Percentiles rank a stretch among this genome's conserved stretches.
Evolutionary conservation across 2,797 vertebrate species (phyloP).

Genomic region (Mycteria americana): DNA sequence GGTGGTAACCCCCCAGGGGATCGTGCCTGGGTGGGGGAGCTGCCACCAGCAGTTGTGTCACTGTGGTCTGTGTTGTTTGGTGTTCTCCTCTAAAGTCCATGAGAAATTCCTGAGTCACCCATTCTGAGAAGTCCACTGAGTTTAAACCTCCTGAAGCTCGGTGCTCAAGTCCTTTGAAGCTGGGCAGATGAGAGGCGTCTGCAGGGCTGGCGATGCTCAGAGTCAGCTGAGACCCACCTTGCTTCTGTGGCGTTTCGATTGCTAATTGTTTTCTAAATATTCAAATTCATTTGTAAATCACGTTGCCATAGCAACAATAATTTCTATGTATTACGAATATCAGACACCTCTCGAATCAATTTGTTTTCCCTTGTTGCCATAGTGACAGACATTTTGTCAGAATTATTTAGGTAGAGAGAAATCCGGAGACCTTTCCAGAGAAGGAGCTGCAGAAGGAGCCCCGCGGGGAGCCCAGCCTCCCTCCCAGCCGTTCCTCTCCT

Average conservation of each 20-base stretch:
- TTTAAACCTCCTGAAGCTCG: not conserved
- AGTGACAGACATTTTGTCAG: conserved; percentile 37
- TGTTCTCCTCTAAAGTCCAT: accelerated
- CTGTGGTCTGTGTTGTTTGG: accelerated
- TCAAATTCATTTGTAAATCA: not conserved
- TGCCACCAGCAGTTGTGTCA: accelerated
- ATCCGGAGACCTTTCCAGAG: not conserved
- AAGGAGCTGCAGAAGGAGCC: not conserved
- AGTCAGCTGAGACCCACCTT: not conserved
- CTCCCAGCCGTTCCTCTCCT: not conserved
- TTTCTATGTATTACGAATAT: conserved; percentile 1
- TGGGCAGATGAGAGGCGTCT: not conserved
- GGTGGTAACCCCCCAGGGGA: not conserved
- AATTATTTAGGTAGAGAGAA: not conserved
- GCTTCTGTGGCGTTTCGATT: accelerated
- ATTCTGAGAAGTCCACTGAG: not conserved
- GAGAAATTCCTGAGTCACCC: not conserved
- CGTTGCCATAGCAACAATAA: not conserved
- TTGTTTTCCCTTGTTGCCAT: conserved; percentile 50
- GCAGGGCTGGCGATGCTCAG: not conserved
- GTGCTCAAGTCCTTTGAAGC: accelerated
- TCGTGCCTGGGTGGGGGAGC: accelerated
- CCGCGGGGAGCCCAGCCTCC: not conserved
- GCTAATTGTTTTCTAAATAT: conserved; percentile 1
- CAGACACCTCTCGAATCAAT: conserved; percentile 30